phyloP scores from a whole-genome alignment of 2,797 vertebrate species.

The Phrynocephalus forsythii region DNA sequence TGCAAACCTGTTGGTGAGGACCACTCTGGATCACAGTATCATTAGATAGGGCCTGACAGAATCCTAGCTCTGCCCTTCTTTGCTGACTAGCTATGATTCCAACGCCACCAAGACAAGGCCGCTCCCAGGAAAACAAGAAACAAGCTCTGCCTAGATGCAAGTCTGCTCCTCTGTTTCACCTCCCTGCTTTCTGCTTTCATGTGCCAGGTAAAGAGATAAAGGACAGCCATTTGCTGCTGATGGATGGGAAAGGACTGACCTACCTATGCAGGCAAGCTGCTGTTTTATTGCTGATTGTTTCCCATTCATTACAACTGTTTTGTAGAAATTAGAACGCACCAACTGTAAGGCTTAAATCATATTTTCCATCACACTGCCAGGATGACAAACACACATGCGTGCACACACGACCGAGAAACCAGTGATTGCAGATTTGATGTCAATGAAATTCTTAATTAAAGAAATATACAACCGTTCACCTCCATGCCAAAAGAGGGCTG shows the following conservation, averaged over 20 bases:
- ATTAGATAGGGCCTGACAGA: too few species aligned
- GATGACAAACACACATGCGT: neutral
- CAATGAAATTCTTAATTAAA: neutral
- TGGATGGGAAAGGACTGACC: neutral
- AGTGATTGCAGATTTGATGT: neutral
- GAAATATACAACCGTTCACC: neutral
- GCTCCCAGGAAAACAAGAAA: too few species aligned
- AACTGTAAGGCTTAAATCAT: neutral
- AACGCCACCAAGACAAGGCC: too few species aligned
- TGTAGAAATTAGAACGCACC: neutral
- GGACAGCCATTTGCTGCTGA: neutral
- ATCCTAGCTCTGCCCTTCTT: too few species aligned
- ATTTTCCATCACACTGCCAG: neutral
- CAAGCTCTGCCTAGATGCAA: too few species aligned
- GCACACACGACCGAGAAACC: neutral
- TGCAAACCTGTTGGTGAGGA: too few species aligned
- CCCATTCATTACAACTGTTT: neutral
- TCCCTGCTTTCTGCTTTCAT: neutral
- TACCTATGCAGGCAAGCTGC: neutral
- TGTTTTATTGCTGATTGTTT: slow-evolving; percentile 6
- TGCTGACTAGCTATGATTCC: too few species aligned
- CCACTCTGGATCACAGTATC: too few species aligned
- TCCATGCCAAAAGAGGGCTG: neutral
- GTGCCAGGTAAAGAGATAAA: neutral
- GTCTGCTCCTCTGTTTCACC: too few species aligned